phyloP scores from a whole-genome alignment of 2,797 vertebrate genomes.

The Rhyacichthys aspro region DNA sequence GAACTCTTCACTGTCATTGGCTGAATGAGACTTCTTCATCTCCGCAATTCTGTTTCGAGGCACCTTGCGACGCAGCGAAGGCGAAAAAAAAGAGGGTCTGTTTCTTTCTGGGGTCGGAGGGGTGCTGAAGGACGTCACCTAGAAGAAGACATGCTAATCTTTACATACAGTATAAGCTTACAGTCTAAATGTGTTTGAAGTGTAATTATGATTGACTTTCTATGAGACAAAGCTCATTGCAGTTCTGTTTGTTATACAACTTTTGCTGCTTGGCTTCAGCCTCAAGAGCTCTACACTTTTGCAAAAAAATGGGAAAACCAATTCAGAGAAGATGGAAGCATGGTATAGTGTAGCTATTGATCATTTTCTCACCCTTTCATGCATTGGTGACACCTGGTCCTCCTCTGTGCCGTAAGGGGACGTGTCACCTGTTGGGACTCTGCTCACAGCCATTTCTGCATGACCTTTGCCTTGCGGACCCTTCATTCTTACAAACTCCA shows the following conservation, averaged over 20 bases:
- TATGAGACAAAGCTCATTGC: constrained; percentile 34
- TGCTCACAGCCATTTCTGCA: constrained; percentile 96
- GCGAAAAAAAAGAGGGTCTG: constrained; percentile 96
- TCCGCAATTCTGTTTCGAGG: constrained; percentile 90
- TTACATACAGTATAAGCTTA: not conserved
- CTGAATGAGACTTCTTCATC: constrained; percentile 99
- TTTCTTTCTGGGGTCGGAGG: constrained; percentile 94
- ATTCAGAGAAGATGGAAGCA: not conserved
- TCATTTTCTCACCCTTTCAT: constrained; percentile 86
- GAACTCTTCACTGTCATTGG: constrained; percentile 98
- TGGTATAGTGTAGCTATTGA: no score
- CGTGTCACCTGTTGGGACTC: constrained; percentile 94
- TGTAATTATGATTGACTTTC: no score
- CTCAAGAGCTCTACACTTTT: not conserved
- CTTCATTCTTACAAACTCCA: constrained; percentile 99
- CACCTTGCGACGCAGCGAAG: constrained; percentile 91
- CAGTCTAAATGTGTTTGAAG: no score
- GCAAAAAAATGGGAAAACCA: not conserved
- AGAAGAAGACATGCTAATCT: constrained; percentile 19
- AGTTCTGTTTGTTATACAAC: not conserved
- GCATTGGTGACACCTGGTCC: constrained; percentile 88
- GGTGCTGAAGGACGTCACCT: constrained; percentile 98
- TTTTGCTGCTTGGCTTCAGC: no score
- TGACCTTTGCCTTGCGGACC: constrained; percentile 98
- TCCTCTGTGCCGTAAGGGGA: constrained; percentile 94